These are phyloP conservation scores for Equus quagga DNA, from an alignment of 2,113 vertebrate genomes.

Conservation along the genomic window DNA sequence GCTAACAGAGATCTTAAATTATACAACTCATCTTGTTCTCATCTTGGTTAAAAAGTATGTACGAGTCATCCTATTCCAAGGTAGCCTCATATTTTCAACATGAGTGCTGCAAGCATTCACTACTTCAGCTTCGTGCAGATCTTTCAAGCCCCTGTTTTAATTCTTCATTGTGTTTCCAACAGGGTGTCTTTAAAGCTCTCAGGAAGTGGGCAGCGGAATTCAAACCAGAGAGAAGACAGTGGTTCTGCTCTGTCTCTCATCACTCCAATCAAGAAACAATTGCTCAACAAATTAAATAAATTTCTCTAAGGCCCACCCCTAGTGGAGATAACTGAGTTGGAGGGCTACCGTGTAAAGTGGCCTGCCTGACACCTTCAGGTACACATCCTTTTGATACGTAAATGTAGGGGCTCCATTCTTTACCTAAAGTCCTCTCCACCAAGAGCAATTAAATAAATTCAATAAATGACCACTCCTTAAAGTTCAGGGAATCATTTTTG, in stretches of 20 bases:
- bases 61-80: not conserved
- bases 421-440: not conserved
- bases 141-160: not conserved
- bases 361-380: not conserved
- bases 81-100: not conserved
- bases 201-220: not conserved
- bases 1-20: slow-evolving; percentile 2
- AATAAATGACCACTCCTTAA: not conserved
- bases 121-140: not conserved
- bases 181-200: not conserved
- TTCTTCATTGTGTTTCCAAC: not conserved
- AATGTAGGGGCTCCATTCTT: not conserved
- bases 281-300: not conserved
- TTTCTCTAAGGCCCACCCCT: not conserved
- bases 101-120: not conserved
- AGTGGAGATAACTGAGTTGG: not conserved
- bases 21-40: not conserved
- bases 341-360: not conserved
- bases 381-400: not conserved
- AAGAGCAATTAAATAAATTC: not conserved
- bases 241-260: not conserved
- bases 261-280: not conserved
- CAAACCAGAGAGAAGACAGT: not conserved
- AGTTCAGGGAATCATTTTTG: not conserved
- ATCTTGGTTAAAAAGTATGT: not conserved